Percentiles rank a stretch among this genome's conserved stretches.
These are phyloP conservation scores for Poeciliopsis turneri DNA, from an alignment of 2,797 vertebrate genomes.

Conservation along the genomic window DNA sequence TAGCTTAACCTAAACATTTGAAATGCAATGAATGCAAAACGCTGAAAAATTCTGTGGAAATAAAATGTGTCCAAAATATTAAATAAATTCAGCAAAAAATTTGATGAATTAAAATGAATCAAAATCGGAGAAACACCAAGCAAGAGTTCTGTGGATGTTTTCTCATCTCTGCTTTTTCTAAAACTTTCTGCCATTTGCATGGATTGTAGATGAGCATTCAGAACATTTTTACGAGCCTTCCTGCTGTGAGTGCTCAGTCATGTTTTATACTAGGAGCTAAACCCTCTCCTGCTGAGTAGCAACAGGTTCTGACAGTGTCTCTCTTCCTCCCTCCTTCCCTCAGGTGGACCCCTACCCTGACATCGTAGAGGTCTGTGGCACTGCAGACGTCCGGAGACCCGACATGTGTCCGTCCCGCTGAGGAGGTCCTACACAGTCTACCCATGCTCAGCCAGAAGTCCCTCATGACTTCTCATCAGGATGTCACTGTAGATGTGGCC, in stretches of 20 bases:
- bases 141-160: not conserved
- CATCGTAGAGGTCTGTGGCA: conserved; percentile 76
- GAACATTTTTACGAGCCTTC: not conserved
- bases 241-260: not conserved
- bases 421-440: conserved; percentile 56
- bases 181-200: not conserved
- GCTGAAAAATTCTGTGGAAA: not conserved
- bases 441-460: conserved; percentile 1
- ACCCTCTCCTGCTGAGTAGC: not conserved
- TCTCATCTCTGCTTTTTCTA: not conserved
- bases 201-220: not conserved
- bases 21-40: not conserved
- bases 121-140: not conserved
- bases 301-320: not conserved
- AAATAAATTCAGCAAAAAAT: not conserved
- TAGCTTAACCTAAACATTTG: not conserved
- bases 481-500: conserved; percentile 30
- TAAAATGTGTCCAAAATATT: not conserved
- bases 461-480: conserved; percentile 40
- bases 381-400: conserved; percentile 77
- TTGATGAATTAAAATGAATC: not conserved
- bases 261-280: not conserved
- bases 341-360: conserved; percentile 95
- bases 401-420: conserved; percentile 90
- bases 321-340: not conserved